Evolutionary conservation across 2,888 invertebrate genomes (phyloP).

Genomic region (Liodrosophila aerea): DNA sequence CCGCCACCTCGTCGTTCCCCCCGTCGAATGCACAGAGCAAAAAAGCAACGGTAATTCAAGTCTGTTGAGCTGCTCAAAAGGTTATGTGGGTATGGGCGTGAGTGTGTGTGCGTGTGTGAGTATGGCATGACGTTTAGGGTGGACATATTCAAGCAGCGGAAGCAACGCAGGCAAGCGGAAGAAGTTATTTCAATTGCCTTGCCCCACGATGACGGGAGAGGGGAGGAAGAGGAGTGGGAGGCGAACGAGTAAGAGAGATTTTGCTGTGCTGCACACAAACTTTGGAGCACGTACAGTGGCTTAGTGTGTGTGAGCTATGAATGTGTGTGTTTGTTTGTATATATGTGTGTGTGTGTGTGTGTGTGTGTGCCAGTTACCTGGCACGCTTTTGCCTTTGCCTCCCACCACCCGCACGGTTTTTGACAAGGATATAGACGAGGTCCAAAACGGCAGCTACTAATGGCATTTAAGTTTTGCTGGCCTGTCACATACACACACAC

Average conservation of each 20-base stretch:
- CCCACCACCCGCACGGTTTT: constrained; percentile 8
- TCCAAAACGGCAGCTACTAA: constrained; percentile 59
- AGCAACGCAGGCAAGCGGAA: constrained; percentile 73
- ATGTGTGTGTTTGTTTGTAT: constrained; percentile 12
- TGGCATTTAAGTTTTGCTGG: constrained; percentile 74
- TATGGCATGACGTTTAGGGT: constrained; percentile 50
- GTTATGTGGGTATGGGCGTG: constrained; percentile 33
- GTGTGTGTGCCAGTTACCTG: constrained; percentile 70
- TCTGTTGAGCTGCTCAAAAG: constrained; percentile 60
- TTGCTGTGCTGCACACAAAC: background rate
- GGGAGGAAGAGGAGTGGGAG: constrained; percentile 10
- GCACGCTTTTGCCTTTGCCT: constrained; percentile 62
- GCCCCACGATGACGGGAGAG: constrained; percentile 49
- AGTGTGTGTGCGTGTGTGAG: background rate
- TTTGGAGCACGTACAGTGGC: constrained; percentile 62
- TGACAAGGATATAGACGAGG: constrained; percentile 50
- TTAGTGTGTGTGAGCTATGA: constrained; percentile 34
- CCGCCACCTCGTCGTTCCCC: background rate
- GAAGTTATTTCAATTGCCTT: constrained; percentile 74
- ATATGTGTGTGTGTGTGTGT: constrained; percentile 18
- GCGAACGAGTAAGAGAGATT: background rate
- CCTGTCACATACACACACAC: constrained; percentile 32
- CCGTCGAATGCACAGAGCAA: constrained; percentile 31
- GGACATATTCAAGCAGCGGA: constrained; percentile 75
- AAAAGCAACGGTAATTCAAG: constrained; percentile 64